Base-by-base conservation (phyloP, 2,113 vertebrate species). In the Sula dactylatra region DNA sequence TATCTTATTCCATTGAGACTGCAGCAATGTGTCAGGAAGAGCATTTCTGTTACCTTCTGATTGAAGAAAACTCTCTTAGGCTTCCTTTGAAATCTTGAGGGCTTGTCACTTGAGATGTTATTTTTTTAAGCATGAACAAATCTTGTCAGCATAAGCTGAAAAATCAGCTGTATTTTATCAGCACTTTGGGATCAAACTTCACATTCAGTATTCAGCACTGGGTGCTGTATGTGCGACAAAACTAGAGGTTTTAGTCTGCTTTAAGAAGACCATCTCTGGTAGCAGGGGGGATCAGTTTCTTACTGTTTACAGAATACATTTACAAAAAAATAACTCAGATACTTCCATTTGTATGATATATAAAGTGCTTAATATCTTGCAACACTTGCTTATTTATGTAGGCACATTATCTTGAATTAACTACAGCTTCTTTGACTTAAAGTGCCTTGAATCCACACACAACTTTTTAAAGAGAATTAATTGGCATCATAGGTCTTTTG, bases 11-110 rank as follows among this genome's bases (percentile, higher is more conserved):
- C 93, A 69, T 54, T 79, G 97, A 97, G 96, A 86, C 50, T 73
- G 79, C 85, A 71, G 90, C 3, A 0, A 95, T 66, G 42, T 86
- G 93, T 95, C 94, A 95, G 52, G 88, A 92, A 91, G 93, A 98
- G 91, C 78, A 80, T 95, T 95, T 97, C 89, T 81, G 44, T 95
- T 97, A 96, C 66, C 74, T 96, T 96, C 95, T 95, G 93, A 97
- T 95, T 97, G 85, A 97, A 82, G 62, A 96, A 93, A 98, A 94
- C 62, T 90, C 91, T 97, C 95, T 94, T 62, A 89, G 95, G 90
- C 87, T 94, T 97, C 91, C 74, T 97, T 97, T 97, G 94, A 97
- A 96, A 98, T 97, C 82, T 95, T 97, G 85, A 97, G 97, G 50
- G 69, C 92, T 97, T 98, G 90, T 96, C 83, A 93, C 95, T 94